phyloP scores from a whole-genome alignment of 1,140 invertebrate genomes.

The Heliconius himera region DNA sequence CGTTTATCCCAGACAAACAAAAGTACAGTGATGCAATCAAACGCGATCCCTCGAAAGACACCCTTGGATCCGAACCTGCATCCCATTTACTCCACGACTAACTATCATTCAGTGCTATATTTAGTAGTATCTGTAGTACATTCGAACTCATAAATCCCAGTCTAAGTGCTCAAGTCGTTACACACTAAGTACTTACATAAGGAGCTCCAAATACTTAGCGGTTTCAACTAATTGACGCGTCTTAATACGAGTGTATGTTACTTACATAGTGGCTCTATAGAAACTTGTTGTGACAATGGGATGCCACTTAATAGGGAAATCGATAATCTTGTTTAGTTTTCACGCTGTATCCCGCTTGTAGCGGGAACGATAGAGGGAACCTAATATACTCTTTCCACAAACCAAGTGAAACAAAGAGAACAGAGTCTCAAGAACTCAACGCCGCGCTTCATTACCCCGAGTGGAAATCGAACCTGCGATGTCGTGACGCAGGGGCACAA shows the following conservation, averaged over 20 bases:
- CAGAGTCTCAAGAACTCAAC: too few relatives aligned
- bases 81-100: neutral
- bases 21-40: too few relatives aligned
- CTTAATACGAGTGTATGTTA: slow-evolving; percentile 26
- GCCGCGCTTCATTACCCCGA: too few relatives aligned
- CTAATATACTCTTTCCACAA: neutral
- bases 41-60: neutral
- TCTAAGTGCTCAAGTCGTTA: slow-evolving; percentile 41
- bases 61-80: neutral
- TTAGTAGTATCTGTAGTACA: neutral
- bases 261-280: neutral
- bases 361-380: neutral
- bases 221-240: slow-evolving; percentile 36
- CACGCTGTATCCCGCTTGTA: neutral
- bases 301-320: neutral
- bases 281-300: slow-evolving; percentile 18
- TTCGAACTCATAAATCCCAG: slow-evolving; percentile 37
- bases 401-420: too few relatives aligned
- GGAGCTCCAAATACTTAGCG: slow-evolving; percentile 43
- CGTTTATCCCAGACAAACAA: too few relatives aligned
- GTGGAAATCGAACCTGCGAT: too few relatives aligned
- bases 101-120: neutral
- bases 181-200: slow-evolving; percentile 44
- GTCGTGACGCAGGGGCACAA: too few relatives aligned
- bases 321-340: neutral